These are phyloP conservation scores for Venusia cambrica DNA, from an alignment of 2,888 invertebrate genomes.

Conservation along the genomic window DNA sequence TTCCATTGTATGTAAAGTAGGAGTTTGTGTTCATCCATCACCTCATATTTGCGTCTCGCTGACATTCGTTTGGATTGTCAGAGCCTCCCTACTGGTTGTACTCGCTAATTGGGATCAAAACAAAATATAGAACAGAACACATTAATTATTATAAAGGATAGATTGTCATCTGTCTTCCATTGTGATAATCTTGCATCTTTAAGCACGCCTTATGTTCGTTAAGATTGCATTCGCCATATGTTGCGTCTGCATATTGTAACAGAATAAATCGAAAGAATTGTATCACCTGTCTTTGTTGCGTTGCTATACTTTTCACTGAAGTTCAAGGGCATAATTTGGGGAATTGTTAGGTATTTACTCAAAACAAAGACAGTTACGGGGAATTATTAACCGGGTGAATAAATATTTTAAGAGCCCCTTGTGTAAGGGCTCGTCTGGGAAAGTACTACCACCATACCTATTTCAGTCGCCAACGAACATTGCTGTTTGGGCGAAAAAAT, in stretches of 20 bases:
- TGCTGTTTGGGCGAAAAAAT: no score
- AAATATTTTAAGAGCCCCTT: no score
- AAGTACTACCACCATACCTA: no score
- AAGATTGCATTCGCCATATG: constrained; percentile 24
- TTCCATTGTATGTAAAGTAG: constrained; percentile 77
- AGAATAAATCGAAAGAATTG: constrained; percentile 5
- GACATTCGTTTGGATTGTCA: constrained; percentile 45
- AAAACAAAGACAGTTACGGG: no score
- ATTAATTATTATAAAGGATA: constrained; percentile 26
- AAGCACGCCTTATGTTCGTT: constrained; percentile 19
- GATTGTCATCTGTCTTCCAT: constrained; percentile 28
- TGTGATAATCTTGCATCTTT: constrained; percentile 25
- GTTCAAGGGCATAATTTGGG: no score
- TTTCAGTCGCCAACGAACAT: no score
- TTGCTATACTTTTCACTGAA: constrained; percentile 1
- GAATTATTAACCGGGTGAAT: no score
- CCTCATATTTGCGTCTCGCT: constrained; percentile 71
- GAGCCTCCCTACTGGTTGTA: constrained; percentile 52
- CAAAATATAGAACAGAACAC: constrained; percentile 25
- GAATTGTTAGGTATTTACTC: no score
- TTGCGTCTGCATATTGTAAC: constrained; percentile 6
- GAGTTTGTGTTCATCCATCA: constrained; percentile 68
- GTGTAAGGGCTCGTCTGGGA: no score
- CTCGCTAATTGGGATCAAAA: constrained; percentile 33
- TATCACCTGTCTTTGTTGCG: constrained; percentile 8